Evolutionary conservation across 2,888 invertebrate genomes (phyloP).

Genomic region (Plagodis dolabraria): DNA sequence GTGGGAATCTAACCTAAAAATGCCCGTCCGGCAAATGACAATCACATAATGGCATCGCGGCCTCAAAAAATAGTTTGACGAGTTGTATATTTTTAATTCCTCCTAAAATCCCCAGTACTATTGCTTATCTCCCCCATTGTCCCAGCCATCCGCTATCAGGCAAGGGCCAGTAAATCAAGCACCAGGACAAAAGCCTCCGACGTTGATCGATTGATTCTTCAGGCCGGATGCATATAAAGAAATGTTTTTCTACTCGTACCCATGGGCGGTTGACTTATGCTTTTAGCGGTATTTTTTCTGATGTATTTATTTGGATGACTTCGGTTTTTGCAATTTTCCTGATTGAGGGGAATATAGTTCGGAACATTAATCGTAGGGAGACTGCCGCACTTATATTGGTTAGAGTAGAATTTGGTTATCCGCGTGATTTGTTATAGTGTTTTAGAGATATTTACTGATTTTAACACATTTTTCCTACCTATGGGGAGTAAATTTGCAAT

Average conservation of each 20-base stretch:
- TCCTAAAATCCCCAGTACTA: constrained; percentile 7
- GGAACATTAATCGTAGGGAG: background rate
- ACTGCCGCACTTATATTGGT: too few relatives aligned
- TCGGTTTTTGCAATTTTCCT: constrained; percentile 7
- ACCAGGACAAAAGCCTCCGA: constrained; percentile 47
- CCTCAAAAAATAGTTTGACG: too few relatives aligned
- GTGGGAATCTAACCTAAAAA: too few relatives aligned
- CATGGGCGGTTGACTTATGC: constrained; percentile 29
- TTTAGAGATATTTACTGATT: too few relatives aligned
- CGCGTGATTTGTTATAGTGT: too few relatives aligned
- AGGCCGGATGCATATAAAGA: constrained; percentile 34
- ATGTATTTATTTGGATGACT: constrained; percentile 24
- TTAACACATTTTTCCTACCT: too few relatives aligned
- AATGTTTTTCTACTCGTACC: constrained; percentile 38
- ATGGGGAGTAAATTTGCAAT: too few relatives aligned
- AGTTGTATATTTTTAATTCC: constrained; percentile 1
- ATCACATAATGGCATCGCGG: too few relatives aligned
- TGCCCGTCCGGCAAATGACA: too few relatives aligned
- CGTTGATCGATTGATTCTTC: constrained; percentile 47
- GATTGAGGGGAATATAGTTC: background rate
- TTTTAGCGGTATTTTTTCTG: constrained; percentile 26
- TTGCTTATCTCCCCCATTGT: constrained; percentile 20
- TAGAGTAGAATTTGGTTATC: background rate
- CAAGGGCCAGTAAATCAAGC: constrained; percentile 42
- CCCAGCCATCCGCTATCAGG: constrained; percentile 11